Conservation (phyloP, 2,113 vertebrate genomes). For the Taurulus bubalis region DNA sequence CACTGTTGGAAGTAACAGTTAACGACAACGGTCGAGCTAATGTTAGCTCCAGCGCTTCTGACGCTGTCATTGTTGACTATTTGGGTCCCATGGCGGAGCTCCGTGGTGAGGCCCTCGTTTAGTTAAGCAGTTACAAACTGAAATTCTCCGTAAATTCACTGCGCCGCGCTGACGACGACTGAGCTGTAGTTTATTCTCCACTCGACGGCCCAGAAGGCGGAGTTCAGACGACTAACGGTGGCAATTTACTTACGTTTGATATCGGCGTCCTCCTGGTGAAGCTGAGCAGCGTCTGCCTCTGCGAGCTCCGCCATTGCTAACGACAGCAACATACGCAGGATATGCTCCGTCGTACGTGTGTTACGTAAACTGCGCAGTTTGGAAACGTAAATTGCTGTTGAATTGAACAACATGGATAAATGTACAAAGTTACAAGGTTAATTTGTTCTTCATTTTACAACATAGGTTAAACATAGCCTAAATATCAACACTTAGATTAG, state of each 20-base stretch:
- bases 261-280: conserved; percentile 83
- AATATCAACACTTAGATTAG: background rate
- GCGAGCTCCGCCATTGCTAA: conserved; percentile 83
- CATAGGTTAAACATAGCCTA: background rate
- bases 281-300: conserved; percentile 72
- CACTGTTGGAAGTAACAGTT: rapidly evolving
- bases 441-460: background rate
- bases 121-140: conserved; percentile 74
- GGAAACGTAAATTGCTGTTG: background rate
- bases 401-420: background rate
- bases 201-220: background rate
- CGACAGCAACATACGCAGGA: conserved; percentile 33
- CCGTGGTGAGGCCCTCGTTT: conserved; percentile 81
- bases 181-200: background rate
- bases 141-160: conserved; percentile 1
- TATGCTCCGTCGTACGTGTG: background rate
- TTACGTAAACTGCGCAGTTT: conserved; percentile 54
- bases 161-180: background rate
- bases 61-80: conserved; percentile 51
- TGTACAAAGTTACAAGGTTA: background rate
- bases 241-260: conserved; percentile 74
- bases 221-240: rapidly evolving
- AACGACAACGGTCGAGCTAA: rapidly evolving
- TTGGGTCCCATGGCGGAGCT: conserved; percentile 86
- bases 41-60: background rate